phyloP scores from a whole-genome alignment of 64 coral and sea anemone species.

The Catalaphyllia jardinei region DNA sequence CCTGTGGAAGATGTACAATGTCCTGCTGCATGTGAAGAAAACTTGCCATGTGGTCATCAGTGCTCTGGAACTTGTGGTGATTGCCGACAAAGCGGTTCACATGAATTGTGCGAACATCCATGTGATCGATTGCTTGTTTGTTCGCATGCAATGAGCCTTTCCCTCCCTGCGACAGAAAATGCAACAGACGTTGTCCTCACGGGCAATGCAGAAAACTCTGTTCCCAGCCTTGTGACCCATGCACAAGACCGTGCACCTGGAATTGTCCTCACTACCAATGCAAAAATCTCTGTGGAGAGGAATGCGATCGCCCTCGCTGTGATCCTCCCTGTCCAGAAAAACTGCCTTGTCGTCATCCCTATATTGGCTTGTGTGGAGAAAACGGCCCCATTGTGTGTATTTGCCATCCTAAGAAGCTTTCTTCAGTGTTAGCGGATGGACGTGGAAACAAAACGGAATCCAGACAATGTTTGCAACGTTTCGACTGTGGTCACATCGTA shows the following conservation, averaged over 20 bases:
- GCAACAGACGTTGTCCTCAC: slow-evolving; percentile 50
- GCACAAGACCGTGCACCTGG: slow-evolving; percentile 52
- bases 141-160: slow-evolving; percentile 59
- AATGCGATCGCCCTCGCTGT: slow-evolving; percentile 49
- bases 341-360: slow-evolving; percentile 54
- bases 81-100: slow-evolving; percentile 42
- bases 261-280: slow-evolving; percentile 62
- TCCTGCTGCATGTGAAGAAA: neutral
- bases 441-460: slow-evolving; percentile 21
- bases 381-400: slow-evolving; percentile 60
- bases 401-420: slow-evolving; percentile 39
- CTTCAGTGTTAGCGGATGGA: neutral
- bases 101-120: slow-evolving; percentile 46
- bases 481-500: slow-evolving; percentile 45
- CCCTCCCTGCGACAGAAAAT: slow-evolving; percentile 57
- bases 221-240: slow-evolving; percentile 34
- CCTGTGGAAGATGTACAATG: slow-evolving; percentile 14
- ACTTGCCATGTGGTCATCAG: slow-evolving; percentile 3
- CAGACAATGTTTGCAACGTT: slow-evolving; percentile 29
- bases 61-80: slow-evolving; percentile 42
- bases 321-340: slow-evolving; percentile 45
- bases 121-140: slow-evolving; percentile 56
- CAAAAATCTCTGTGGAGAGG: slow-evolving; percentile 60
- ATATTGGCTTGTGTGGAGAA: slow-evolving; percentile 69
- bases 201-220: slow-evolving; percentile 31